phyloP scores from a whole-genome alignment of 2,888 invertebrate species.

The Xestia sexstrigata region DNA sequence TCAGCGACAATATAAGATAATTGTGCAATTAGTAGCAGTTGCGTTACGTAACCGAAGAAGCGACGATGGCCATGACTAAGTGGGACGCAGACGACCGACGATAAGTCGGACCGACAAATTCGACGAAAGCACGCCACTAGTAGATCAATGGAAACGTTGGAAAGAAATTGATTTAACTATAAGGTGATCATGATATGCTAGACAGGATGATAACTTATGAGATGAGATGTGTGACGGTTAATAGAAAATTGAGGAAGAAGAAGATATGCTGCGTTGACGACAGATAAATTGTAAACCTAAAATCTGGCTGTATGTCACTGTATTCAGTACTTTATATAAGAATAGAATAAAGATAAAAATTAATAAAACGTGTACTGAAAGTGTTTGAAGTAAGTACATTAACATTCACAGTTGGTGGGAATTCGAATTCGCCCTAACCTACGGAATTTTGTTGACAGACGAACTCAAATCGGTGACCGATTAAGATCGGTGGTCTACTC shows the following conservation, averaged over 20 bases:
- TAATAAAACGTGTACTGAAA: neutral
- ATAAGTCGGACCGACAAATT: slow-evolving; percentile 5
- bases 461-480: slow-evolving; percentile 31
- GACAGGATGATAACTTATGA: neutral
- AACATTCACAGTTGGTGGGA: too few relatives aligned
- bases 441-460: slow-evolving; percentile 1
- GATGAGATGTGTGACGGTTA: neutral
- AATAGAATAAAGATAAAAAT: neutral
- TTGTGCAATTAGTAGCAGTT: slow-evolving; percentile 73
- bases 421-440: neutral
- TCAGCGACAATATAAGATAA: slow-evolving; percentile 73
- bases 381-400: neutral
- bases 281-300: neutral
- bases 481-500: slow-evolving; percentile 27
- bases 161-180: neutral
- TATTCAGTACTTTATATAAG: neutral
- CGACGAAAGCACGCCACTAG: neutral
- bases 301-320: neutral
- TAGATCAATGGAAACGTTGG: neutral
- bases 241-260: neutral
- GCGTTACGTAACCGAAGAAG: slow-evolving; percentile 67
- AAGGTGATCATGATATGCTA: neutral
- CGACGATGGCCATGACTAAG: slow-evolving; percentile 52
- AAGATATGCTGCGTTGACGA: neutral
- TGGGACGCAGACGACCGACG: slow-evolving; percentile 8